Evolutionary conservation across 1,140 invertebrate species (phyloP).

Genomic region (Drosophila biarmipes): DNA sequence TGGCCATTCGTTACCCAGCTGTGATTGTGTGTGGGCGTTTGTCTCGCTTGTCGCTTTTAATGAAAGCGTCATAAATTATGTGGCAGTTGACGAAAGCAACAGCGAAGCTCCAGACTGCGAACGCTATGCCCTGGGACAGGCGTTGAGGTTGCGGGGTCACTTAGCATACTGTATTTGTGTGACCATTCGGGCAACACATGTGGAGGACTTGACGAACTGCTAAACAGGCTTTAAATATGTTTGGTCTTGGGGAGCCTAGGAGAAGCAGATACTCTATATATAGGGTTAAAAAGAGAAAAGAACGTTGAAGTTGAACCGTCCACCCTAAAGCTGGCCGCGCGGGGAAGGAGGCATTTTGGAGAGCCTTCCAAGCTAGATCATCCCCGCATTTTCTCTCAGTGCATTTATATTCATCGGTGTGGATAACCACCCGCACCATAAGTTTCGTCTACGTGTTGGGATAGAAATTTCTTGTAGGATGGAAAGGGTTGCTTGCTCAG

Average conservation of each 20-base stretch:
- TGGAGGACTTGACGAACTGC: background rate
- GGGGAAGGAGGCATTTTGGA: too few relatives aligned
- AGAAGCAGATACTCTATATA: background rate
- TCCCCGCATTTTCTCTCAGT: too few relatives aligned
- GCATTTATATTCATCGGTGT: too few relatives aligned
- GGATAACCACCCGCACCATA: too few relatives aligned
- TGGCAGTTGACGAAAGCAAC: slow-evolving; percentile 83
- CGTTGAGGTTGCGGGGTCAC: slow-evolving; percentile 30
- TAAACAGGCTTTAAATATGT: background rate
- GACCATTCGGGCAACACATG: slow-evolving; percentile 3
- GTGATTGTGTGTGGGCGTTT: slow-evolving; percentile 80
- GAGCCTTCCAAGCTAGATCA: too few relatives aligned
- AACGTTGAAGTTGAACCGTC: background rate
- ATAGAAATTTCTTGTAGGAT: too few relatives aligned
- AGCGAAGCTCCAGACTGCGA: slow-evolving; percentile 37
- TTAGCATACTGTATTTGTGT: slow-evolving; percentile 53
- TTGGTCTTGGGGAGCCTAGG: background rate
- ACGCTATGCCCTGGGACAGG: slow-evolving; percentile 1
- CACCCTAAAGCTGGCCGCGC: too few relatives aligned
- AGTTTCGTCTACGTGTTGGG: too few relatives aligned
- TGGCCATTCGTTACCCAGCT: slow-evolving; percentile 63
- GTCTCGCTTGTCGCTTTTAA: slow-evolving; percentile 81
- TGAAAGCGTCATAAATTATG: slow-evolving; percentile 84
- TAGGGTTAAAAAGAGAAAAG: background rate
- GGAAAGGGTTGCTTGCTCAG: too few relatives aligned